These are phyloP conservation scores for Diploscapter pachys DNA, from an alignment of 1,140 invertebrate genomes.

Conservation along the genomic window DNA sequence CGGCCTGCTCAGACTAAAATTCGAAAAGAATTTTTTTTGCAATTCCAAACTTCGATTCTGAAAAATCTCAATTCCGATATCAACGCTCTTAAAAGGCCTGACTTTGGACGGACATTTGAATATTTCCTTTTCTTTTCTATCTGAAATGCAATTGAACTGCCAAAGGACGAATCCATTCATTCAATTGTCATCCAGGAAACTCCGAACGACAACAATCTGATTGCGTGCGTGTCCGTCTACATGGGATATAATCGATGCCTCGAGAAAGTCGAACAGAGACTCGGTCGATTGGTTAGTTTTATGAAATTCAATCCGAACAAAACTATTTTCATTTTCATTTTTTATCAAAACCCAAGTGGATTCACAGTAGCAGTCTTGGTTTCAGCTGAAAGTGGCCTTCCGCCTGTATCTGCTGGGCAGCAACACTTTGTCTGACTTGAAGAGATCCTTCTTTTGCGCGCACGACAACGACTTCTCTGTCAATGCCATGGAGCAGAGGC, in stretches of 20 bases:
- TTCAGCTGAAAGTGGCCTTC: slow-evolving; percentile 23
- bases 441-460: slow-evolving; percentile 18
- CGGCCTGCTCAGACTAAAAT: too few relatives aligned
- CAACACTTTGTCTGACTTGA: slow-evolving; percentile 19
- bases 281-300: slow-evolving; percentile 19
- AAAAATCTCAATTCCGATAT: too few relatives aligned
- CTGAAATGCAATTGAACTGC: too few relatives aligned
- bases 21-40: too few relatives aligned
- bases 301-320: neutral
- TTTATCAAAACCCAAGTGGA: neutral
- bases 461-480: slow-evolving; percentile 9
- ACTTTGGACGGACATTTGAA: too few relatives aligned
- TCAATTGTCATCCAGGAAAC: too few relatives aligned
- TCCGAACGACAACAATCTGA: too few relatives aligned
- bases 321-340: neutral
- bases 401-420: slow-evolving; percentile 9
- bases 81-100: too few relatives aligned
- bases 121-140: too few relatives aligned
- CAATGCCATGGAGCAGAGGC: slow-evolving; percentile 15
- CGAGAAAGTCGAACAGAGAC: slow-evolving; percentile 22
- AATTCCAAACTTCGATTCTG: too few relatives aligned
- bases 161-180: too few relatives aligned
- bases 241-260: slow-evolving; percentile 22
- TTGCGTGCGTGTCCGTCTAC: slow-evolving; percentile 4
- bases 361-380: too few relatives aligned